Evolutionary conservation across 2,797 vertebrate species (phyloP).

Genomic region (Carapus acus): DNA sequence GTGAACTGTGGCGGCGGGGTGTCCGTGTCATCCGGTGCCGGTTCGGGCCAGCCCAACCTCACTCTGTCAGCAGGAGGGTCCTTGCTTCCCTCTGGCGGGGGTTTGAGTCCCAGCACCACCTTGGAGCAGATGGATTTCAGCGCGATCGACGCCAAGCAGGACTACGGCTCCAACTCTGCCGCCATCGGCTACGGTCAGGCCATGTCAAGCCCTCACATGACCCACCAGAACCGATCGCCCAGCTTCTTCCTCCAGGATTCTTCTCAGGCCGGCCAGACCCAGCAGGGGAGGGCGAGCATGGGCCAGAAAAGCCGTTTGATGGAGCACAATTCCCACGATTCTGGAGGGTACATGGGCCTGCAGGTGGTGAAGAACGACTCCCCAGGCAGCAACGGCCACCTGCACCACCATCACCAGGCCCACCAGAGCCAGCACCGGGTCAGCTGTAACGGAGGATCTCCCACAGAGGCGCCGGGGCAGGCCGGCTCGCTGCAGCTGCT

Average conservation of each 20-base stretch:
- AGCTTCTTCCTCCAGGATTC: slow-evolving; percentile 98
- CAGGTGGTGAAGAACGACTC: slow-evolving; percentile 89
- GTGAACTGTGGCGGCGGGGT: slow-evolving; percentile 70
- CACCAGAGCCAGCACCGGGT: slow-evolving; percentile 78
- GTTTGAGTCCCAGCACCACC: slow-evolving; percentile 96
- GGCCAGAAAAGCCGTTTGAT: slow-evolving; percentile 73
- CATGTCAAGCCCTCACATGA: slow-evolving; percentile 86
- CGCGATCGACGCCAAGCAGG: slow-evolving; percentile 96
- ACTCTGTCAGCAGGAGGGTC: slow-evolving; percentile 81
- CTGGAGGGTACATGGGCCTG: slow-evolving; percentile 71
- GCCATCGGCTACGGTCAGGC: slow-evolving; percentile 81
- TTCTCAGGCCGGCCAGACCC: slow-evolving; percentile 75
- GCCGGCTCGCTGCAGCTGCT: slow-evolving; percentile 87
- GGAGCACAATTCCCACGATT: slow-evolving; percentile 76
- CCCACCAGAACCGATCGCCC: slow-evolving; percentile 92
- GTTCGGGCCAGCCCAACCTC: slow-evolving; percentile 78
- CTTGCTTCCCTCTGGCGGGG: slow-evolving; percentile 91
- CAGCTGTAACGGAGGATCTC: slow-evolving; percentile 87
- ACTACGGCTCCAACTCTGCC: slow-evolving; percentile 75
- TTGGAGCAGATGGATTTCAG: slow-evolving; percentile 99
- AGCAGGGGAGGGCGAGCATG: slow-evolving; percentile 65
- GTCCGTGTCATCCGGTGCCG: slow-evolving; percentile 73
- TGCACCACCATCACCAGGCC: slow-evolving; percentile 70
- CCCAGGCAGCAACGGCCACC: slow-evolving; percentile 70
- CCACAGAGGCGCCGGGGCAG: slow-evolving; percentile 75